Evolutionary conservation across 2,113 vertebrate species (phyloP).

Genomic region (Mungos mungo): DNA sequence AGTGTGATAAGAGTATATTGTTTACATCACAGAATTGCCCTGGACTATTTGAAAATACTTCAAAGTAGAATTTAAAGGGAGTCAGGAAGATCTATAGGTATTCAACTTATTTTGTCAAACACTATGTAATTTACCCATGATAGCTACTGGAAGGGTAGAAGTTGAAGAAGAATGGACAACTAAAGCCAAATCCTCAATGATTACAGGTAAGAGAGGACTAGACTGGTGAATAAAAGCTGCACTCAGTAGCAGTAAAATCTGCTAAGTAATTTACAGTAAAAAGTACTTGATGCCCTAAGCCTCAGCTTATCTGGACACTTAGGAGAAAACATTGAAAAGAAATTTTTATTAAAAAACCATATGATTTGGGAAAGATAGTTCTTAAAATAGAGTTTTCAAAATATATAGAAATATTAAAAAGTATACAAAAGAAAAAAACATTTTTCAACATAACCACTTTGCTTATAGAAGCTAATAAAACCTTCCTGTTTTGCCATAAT

Average conservation of each 20-base stretch:
- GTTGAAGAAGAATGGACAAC: not conserved
- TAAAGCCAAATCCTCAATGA: not conserved
- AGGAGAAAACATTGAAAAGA: not conserved
- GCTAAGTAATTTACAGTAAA: not conserved
- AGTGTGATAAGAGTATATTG: not conserved
- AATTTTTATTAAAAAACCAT: not conserved
- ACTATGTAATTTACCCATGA: not conserved
- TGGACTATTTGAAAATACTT: not conserved
- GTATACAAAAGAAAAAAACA: not conserved
- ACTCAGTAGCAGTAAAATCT: not conserved
- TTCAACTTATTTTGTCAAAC: not conserved
- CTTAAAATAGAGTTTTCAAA: conserved; percentile 27
- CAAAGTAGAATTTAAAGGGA: not conserved
- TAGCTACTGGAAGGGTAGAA: not conserved
- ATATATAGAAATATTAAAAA: not conserved
- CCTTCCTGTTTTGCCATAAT: conserved; percentile 58
- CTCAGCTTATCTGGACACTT: not conserved
- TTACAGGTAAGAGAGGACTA: not conserved
- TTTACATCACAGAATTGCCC: not conserved
- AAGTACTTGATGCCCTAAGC: not conserved
- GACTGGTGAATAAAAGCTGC: not conserved
- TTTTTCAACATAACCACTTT: not conserved
- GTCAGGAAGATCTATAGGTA: not conserved
- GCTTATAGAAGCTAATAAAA: conserved; percentile 19
- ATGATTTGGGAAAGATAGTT: not conserved